Percentiles rank a stretch among this genome's conserved stretches.
Conservation (phyloP, 37 sponge, comb jelly and placozoan species). For the Chondrosia reniformis region DNA sequence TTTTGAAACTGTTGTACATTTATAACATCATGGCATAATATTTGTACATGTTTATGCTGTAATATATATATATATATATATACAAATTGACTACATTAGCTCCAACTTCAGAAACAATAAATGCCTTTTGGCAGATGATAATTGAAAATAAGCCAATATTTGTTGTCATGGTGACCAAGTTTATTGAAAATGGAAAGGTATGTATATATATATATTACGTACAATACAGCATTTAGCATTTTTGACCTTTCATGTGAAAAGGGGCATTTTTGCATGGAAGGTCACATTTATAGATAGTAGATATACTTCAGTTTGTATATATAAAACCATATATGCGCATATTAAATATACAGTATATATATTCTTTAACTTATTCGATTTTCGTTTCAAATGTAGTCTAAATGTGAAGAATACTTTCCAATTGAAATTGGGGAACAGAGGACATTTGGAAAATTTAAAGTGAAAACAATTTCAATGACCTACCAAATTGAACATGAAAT, state of each 20-base stretch:
- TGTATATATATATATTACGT: background rate
- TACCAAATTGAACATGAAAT: background rate
- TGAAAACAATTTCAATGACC: background rate
- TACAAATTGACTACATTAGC: no score
- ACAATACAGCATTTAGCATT: no score
- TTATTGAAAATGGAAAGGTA: background rate
- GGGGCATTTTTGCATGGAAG: no score
- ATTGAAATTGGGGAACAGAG: background rate
- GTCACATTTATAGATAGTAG: no score
- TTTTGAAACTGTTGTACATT: no score
- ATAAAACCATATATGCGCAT: no score
- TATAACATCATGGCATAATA: background rate
- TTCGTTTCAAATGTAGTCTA: background rate
- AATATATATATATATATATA: background rate
- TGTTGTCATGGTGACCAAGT: conserved; percentile 18
- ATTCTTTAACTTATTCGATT: background rate
- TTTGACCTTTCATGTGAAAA: no score
- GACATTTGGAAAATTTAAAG: background rate
- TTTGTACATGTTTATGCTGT: background rate
- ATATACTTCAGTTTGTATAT: no score
- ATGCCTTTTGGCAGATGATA: conserved; percentile 15
- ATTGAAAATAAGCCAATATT: background rate
- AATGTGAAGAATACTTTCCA: conserved; percentile 13
- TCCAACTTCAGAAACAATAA: background rate
- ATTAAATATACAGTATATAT: no score